These are phyloP conservation scores for Ochropleura leucogaster DNA, from an alignment of 2,888 invertebrate species.

Conservation along the genomic window DNA sequence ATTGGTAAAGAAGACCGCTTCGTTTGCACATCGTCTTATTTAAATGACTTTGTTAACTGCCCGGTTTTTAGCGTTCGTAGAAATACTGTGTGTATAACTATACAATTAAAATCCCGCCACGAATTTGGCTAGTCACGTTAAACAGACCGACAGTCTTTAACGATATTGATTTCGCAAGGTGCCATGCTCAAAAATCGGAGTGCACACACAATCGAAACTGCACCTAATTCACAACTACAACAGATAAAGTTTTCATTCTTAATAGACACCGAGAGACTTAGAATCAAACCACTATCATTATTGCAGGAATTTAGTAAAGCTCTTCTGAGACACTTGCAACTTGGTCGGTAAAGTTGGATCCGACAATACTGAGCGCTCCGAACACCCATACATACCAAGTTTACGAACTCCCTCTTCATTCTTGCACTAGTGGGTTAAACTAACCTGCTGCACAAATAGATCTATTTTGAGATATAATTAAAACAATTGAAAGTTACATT, in stretches of 20 bases:
- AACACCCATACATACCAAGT: slow-evolving; percentile 24
- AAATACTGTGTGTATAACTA: neutral
- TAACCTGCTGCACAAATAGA: slow-evolving; percentile 19
- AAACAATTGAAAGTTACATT: neutral
- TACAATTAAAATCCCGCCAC: no score
- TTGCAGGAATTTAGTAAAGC: slow-evolving; percentile 29
- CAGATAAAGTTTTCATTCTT: slow-evolving; percentile 13
- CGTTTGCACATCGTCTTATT: neutral
- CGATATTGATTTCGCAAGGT: no score
- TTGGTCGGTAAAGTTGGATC: slow-evolving; percentile 32
- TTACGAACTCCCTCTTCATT: slow-evolving; percentile 46
- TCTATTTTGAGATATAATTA: slow-evolving; percentile 18
- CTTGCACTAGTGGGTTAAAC: slow-evolving; percentile 24
- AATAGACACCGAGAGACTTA: slow-evolving; percentile 28
- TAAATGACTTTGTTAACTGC: neutral
- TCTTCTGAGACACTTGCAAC: slow-evolving; percentile 36
- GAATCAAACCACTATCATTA: slow-evolving; percentile 39
- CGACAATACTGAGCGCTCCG: slow-evolving; percentile 29
- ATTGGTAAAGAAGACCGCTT: neutral
- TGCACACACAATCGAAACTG: no score
- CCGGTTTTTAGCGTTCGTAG: neutral
- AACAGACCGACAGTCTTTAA: no score
- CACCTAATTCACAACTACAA: neutral
- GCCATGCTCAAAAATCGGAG: no score
- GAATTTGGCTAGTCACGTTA: no score